Percentiles rank a stretch among this genome's conserved stretches.
phyloP scores from a whole-genome alignment of 2,888 invertebrate species.

The Volucella inflata region DNA sequence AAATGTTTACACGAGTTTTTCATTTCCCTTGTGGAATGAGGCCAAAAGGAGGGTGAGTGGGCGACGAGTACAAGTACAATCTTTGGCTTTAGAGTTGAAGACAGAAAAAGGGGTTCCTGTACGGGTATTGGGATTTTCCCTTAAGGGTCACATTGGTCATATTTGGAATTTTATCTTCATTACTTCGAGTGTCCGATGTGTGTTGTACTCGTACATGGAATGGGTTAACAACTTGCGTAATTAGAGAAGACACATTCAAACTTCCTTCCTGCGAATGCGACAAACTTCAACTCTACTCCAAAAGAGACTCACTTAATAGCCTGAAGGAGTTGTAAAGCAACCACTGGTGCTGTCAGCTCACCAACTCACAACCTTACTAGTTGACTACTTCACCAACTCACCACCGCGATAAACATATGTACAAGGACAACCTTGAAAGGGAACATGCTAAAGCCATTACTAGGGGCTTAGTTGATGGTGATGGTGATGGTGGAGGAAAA shows the following conservation, averaged over 20 bases:
- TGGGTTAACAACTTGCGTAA: conserved; percentile 67
- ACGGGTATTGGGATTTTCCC: conserved; percentile 11
- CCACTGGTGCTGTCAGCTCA: conserved; percentile 54
- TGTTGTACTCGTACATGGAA: conserved; percentile 47
- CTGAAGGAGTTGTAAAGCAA: conserved; percentile 57
- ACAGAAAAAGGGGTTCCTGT: neutral
- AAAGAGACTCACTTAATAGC: conserved; percentile 59
- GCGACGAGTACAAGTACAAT: too few relatives aligned
- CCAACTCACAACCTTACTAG: neutral
- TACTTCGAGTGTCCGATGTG: conserved; percentile 57
- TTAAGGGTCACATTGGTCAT: conserved; percentile 61
- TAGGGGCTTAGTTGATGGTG: neutral
- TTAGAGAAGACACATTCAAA: conserved; percentile 72
- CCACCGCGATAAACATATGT: conserved; percentile 47
- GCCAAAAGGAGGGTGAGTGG: neutral
- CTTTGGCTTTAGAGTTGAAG: conserved; percentile 1
- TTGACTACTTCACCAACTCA: too few relatives aligned
- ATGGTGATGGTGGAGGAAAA: neutral
- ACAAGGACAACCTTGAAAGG: conserved; percentile 36
- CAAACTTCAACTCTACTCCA: conserved; percentile 38
- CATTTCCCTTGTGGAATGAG: neutral
- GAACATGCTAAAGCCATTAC: conserved; percentile 71
- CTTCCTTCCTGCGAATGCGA: conserved; percentile 64
- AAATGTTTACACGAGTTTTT: conserved; percentile 64
- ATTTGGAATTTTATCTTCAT: conserved; percentile 72